Base-by-base conservation (phyloP, 2,113 vertebrate genomes). In the Eretmochelys imbricata region DNA sequence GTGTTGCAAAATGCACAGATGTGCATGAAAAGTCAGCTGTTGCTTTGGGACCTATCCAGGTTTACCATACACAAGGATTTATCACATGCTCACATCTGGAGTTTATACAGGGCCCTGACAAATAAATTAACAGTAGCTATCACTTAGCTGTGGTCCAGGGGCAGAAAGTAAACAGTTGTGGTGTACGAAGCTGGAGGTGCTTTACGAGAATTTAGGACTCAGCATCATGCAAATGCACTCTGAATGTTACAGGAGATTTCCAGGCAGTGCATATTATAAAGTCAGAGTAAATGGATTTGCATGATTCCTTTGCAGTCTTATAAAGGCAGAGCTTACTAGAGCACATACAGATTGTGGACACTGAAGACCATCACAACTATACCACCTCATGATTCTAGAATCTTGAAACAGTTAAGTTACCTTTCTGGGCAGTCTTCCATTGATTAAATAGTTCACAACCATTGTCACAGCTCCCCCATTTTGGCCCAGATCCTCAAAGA, bases 11-110 rank as follows among this genome's bases (percentile, higher is more conserved):
- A 57, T 78, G n/a, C 93, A 89, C 92, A 96, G 88, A 49, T 93
- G 93, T 83, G 94, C 3, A 14, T n/a, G 57, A 62, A 2, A 14
- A 62, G 38, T 92, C 72, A n/a, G 85, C 29, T 92, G 42, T 78
- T 46, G 80, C 85, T 91, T 82, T 69, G 75, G 90, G 90, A 95
- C 75, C 75, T 48, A 48, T 11, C 12, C 13, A 4, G 42, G 6
- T 27, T 78, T 78, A 35, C 54, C 38, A 3, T 82, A 4, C 8
- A 16, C 59, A 93, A 1, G 5, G 62, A 76, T 95, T 53, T 72
- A 88, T 92, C 72, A 79, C 2, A 1, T 49, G 90, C 89, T 97
- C 85, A 87, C 92, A 82, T 55, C 90, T 92, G 94, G 92, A 92
- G 62, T 82, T 95, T 54, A 35, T 85, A 82, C 59, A 10, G 81